Base-by-base conservation (phyloP, 1,140 invertebrate species). In the Amyelois transitella region DNA sequence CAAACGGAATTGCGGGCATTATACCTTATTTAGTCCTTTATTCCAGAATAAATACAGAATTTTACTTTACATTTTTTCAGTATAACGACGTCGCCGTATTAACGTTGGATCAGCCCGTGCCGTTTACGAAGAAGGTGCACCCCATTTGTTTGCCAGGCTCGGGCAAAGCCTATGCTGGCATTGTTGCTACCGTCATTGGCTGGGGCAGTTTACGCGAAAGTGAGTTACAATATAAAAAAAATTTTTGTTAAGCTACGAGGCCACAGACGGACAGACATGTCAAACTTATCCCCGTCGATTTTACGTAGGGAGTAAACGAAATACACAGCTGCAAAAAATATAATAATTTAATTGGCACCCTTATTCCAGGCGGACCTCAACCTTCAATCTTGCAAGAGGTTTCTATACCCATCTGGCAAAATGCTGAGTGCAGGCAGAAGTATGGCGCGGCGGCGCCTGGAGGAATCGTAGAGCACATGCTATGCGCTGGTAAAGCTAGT, bases 31-130 rank as follows among this genome's bases (percentile, higher is more conserved):
- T n/a, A n/a, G n/a, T n/a, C n/a, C n/a, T n/a, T n/a, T n/a, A n/a
- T n/a, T n/a, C n/a, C n/a, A n/a, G n/a, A n/a, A n/a, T n/a, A n/a
- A n/a, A n/a, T n/a, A n/a, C n/a, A n/a, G n/a, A n/a, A n/a, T n/a
- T 38, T 28, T 28, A 3, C 19, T 53, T 18, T 50, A 17, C 60
- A 32, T 58, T 57, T 60, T 90, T 91, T 25, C 81, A 93, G 91
- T 96, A 96, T 82, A 96, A 96, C 64, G 96, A 97, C 70, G 92
- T 98, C 18, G 95, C 96, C 0, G 90, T 98, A 43, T 85, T 98
- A 1, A 96, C 95, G 8, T 67, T 98, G 65, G 93, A 94, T 65
- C 91, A 92, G 51, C 93, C 95, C 0, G 93, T 97, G 0, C 85
- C 90, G 45, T 97, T 94, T 79, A 92, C 91, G 1, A 90, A 92